Evolutionary conservation across 1,140 invertebrate genomes (phyloP), one percentile per base, ranked within the genome.

Genomic region (Drosophila orosa): DNA sequence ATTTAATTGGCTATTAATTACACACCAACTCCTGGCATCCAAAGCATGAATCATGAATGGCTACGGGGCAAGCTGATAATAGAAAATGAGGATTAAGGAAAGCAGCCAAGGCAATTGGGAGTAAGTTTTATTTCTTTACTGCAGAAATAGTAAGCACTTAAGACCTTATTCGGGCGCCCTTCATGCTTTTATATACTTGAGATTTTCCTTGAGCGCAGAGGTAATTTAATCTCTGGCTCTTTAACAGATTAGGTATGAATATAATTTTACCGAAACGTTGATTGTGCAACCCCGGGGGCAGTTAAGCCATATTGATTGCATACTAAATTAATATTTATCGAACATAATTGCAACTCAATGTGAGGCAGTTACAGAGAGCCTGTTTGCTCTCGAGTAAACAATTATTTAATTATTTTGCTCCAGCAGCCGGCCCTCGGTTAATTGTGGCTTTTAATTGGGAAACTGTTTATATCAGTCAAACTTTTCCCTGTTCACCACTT

Each of bases 1-100:
- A 73, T 73, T 73, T 60, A 73, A 73, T 73, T 73, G 45, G 31
- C 29, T 45, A 52, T 61, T 73, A 73, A 73, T 73, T 73, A 60
- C 68, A 31, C 39, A 40, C 29, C n/a, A 27, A 39, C 39, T 44
- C 24, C 22, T 19, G 29, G 15, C 17, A 63, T 35, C 10, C 29
- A 17, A 17, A 10, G 31, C 29, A 29, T 45, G 59, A 35, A 45
- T 35, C 59, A 33, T 61, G 27, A 65, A 37, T 47, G 40, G n/a
- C 44, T 45, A n/a, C 9, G 40, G n/a, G 25, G 15, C 15, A 24
- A 8, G 17, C 13, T 37, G 24, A 65, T 48, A 66, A 66, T 33
- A 37, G n/a, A 35, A 25, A 19, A 13, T 7, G 12, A 25, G 22
- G 24, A 39, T 39, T 61, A 33, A 10, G 47, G 17, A 57, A 39